Percentiles rank a stretch among this genome's conserved stretches.
phyloP scores from a whole-genome alignment of 2,797 vertebrate genomes.

The Ctenosaura bakeri region DNA sequence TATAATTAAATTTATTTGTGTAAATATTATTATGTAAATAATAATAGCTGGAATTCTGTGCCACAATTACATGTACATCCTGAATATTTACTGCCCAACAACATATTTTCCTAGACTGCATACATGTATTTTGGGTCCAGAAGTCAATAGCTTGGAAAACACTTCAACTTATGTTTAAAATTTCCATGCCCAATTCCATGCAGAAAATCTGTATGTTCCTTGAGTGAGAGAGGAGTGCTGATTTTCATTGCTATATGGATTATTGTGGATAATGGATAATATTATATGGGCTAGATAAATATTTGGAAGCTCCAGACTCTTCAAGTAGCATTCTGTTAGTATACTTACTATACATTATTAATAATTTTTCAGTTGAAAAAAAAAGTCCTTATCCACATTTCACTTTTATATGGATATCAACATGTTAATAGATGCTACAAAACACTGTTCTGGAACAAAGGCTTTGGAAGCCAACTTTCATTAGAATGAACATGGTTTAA shows the following conservation, averaged over 20 bases:
- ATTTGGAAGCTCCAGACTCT: slow-evolving; percentile 36
- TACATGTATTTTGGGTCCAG: not conserved
- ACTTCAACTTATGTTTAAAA: not conserved
- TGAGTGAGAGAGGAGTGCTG: not conserved
- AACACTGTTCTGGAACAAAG: slow-evolving; percentile 25
- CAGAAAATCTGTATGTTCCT: not conserved
- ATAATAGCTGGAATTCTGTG: too few relatives aligned
- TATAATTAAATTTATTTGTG: too few relatives aligned
- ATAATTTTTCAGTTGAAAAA: rapidly evolving
- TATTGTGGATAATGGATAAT: not conserved
- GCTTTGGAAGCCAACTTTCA: slow-evolving; percentile 45
- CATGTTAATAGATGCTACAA: slow-evolving; percentile 43
- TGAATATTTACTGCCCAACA: too few relatives aligned
- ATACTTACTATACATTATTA: slow-evolving; percentile 23
- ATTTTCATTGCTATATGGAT: not conserved
- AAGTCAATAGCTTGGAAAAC: not conserved
- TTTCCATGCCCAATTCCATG: not conserved
- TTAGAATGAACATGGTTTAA: slow-evolving; percentile 58
- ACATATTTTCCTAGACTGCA: not conserved
- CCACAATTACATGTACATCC: not conserved
- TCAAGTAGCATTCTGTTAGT: not conserved
- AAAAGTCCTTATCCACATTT: slow-evolving; percentile 40
- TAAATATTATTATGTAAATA: too few relatives aligned
- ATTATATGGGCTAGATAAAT: not conserved
- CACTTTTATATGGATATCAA: slow-evolving; percentile 27